Conservation (phyloP, 2,113 vertebrate species). For the Toxostoma redivivum region DNA sequence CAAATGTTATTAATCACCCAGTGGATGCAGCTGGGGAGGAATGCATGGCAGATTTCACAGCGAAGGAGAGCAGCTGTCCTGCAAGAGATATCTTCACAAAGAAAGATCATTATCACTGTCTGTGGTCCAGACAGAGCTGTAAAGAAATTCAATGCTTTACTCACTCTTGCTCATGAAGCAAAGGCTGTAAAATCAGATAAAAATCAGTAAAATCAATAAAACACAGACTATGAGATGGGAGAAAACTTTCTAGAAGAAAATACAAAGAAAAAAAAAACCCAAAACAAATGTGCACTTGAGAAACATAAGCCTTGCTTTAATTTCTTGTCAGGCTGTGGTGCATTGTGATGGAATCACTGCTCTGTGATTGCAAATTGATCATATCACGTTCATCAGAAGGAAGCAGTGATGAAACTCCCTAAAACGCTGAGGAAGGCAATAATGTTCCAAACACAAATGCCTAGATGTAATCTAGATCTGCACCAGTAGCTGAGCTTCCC, state of each 20-base stretch:
- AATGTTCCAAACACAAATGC: neutral
- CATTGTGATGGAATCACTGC: neutral
- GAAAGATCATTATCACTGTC: slow-evolving; percentile 21
- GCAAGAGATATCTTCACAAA: neutral
- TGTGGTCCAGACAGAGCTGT: slow-evolving; percentile 14
- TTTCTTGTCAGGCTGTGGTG: too few relatives aligned
- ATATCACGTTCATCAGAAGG: neutral
- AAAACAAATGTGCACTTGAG: neutral
- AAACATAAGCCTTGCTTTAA: neutral
- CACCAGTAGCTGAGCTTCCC: neutral
- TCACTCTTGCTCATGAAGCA: slow-evolving; percentile 21
- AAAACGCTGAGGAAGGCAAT: neutral
- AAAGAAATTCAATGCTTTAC: neutral
- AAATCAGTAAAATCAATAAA: neutral
- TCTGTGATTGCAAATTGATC: neutral
- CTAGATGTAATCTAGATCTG: neutral
- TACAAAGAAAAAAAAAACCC: neutral
- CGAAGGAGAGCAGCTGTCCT: neutral
- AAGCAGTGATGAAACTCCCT: neutral
- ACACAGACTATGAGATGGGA: neutral
- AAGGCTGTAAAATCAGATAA: slow-evolving; percentile 14
- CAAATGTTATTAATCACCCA: neutral
- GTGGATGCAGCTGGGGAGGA: neutral
- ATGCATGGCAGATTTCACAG: neutral
- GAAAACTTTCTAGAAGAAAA: neutral